phyloP scores from a whole-genome alignment of 1,140 invertebrate species.

The Eriocheir sinensis region DNA sequence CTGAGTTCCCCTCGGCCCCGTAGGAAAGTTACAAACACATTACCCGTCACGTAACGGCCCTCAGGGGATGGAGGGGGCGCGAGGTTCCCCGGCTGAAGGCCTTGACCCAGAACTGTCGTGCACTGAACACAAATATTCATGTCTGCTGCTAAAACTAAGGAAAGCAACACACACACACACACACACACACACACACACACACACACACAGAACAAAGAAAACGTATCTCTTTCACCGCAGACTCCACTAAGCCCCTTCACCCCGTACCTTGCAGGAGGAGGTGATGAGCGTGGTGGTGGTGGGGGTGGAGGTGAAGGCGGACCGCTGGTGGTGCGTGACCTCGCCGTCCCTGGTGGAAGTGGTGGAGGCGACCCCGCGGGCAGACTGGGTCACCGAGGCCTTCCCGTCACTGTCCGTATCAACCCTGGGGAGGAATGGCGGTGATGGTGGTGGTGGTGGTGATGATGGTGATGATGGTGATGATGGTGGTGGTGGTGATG shows the following conservation, averaged over 20 bases:
- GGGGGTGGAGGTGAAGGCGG: conserved; percentile 47
- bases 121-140: too few species aligned
- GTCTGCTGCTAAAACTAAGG: too few species aligned
- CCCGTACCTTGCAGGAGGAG: conserved; percentile 35
- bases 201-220: too few species aligned
- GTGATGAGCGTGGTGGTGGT: conserved; percentile 27
- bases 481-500: neutral
- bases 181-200: too few species aligned
- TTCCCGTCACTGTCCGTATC: neutral
- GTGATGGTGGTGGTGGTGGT: neutral
- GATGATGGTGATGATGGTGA: neutral
- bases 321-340: neutral
- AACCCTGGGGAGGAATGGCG: neutral
- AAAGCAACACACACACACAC: too few species aligned
- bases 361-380: neutral
- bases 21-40: too few species aligned
- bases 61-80: too few species aligned
- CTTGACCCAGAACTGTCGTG: too few species aligned
- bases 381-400: neutral
- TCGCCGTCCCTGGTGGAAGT: conserved; percentile 45
- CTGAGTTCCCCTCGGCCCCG: too few species aligned
- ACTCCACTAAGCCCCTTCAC: neutral
- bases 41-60: too few species aligned
- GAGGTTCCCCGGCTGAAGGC: too few species aligned
- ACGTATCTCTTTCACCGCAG: neutral